Percentiles rank a stretch among this genome's conserved stretches.
Conservation (phyloP, 2,113 vertebrate species). For the Cricetomys ansorgei region DNA sequence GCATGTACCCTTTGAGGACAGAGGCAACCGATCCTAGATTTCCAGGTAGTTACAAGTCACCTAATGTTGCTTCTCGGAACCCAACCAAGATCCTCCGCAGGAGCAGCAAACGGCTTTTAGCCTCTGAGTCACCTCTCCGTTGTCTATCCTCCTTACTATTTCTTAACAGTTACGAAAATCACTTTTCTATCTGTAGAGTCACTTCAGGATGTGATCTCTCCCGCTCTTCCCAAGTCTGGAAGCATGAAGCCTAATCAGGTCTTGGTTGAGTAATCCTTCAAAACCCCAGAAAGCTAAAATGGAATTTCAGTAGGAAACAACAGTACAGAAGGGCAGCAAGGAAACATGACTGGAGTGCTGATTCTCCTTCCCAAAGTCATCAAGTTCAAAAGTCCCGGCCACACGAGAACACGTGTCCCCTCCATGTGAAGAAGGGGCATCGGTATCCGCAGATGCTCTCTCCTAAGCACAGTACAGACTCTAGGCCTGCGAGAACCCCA, state of each 20-base stretch:
- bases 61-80: background rate
- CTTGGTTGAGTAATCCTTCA: background rate
- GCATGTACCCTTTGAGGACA: background rate
- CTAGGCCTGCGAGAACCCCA: background rate
- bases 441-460: background rate
- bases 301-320: constrained; percentile 40
- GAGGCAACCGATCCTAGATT: background rate
- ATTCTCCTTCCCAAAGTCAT: background rate
- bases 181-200: background rate
- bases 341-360: background rate
- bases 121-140: background rate
- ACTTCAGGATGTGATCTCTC: constrained; percentile 21
- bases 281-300: constrained; percentile 6
- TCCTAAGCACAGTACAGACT: background rate
- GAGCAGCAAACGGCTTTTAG: background rate
- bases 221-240: background rate
- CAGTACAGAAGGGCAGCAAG: background rate
- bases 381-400: background rate
- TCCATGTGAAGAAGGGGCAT: background rate
- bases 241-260: background rate
- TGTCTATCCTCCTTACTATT: background rate
- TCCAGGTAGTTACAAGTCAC: background rate
- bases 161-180: background rate
- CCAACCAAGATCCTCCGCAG: background rate
- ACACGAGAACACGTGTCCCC: background rate